These are phyloP conservation scores for Xiphorhynchus elegans DNA, from an alignment of 2,113 vertebrate species.

Conservation along the genomic window DNA sequence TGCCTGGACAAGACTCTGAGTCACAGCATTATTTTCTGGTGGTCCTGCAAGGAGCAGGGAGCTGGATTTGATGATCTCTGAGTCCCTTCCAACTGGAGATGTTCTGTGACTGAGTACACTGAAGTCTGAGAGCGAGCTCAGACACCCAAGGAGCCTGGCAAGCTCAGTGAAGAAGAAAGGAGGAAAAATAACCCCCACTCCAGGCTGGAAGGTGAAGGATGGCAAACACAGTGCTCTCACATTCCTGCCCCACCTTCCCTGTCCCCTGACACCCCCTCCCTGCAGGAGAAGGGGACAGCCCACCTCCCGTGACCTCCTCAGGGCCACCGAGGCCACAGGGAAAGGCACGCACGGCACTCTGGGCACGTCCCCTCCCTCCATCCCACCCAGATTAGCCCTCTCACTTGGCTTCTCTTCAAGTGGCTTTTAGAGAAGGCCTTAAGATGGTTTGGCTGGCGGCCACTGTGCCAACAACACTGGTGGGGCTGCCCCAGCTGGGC, in stretches of 20 bases:
- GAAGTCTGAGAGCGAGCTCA: background rate
- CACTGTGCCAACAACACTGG: background rate
- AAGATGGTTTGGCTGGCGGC: background rate
- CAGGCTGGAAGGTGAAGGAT: background rate
- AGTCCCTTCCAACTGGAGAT: background rate
- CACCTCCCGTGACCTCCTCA: background rate
- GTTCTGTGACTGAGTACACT: background rate
- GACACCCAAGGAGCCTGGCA: background rate
- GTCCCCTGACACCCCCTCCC: fast-evolving
- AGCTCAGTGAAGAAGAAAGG: background rate
- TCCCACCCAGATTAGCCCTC: background rate
- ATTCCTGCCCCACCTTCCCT: fast-evolving
- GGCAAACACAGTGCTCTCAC: background rate
- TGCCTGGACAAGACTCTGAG: background rate
- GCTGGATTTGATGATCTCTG: fast-evolving
- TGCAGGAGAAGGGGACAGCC: background rate
- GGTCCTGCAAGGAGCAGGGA: background rate
- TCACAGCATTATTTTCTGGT: fast-evolving
- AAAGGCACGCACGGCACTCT: background rate
- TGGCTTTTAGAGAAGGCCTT: background rate
- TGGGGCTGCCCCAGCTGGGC: background rate
- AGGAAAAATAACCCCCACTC: background rate
- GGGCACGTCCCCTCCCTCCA: background rate
- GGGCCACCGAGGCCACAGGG: background rate
- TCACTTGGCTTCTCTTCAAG: background rate